Evolutionary conservation across 1,140 invertebrate species (phyloP), one percentile per base, ranked within the genome.

Genomic region (Dufourea novaeangliae): DNA sequence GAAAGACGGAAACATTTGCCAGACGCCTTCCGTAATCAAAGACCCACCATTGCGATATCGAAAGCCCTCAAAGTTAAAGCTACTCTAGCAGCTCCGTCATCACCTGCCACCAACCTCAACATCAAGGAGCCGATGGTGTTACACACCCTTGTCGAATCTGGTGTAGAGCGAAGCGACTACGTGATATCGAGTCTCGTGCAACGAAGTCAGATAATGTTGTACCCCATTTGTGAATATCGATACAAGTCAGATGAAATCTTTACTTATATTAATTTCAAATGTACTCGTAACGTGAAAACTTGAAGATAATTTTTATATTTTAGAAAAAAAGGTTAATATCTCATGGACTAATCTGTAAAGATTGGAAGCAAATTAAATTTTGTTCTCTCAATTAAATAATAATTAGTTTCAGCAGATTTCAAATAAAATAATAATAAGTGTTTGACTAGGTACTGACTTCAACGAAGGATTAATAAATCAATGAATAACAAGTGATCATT

Each of bases 11-110:
- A 41, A 41, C 68, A 64, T 71, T 66, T 78, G 50, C 41, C 50
- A 71, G 79, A 56, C 66, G 52, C 22, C 27, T 27, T 27, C 34
- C 64, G 61, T 81, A 78, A 71, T 71, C 79, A 71, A 81, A 78
- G 75, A 70, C 34, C 79, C 54, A 57, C n/a, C 37, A 71, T 62
- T 52, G 74, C 66, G 50, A 67, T 71, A 66, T 73, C 56, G 62
- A 80, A 50, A 41, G 52, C 63, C 39, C 32, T 57, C 76, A 79
- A 74, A 79, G 64, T 69, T 82, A 20, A 34, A 73, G 64, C 57
- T 57, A 54, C 78, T 54, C 68, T 44, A n/a, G 29, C 34, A 57
- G 67, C 44, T 57, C 14, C 46, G 59, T 54, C 66, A 41, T 77
- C 66, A 20, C 32, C 29, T 70, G 29, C 52, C 25, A 12, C 11